Evolutionary conservation across 2,888 invertebrate species (phyloP), one percentile per base, ranked within the genome.

Genomic region (Metacarcinus magister): DNA sequence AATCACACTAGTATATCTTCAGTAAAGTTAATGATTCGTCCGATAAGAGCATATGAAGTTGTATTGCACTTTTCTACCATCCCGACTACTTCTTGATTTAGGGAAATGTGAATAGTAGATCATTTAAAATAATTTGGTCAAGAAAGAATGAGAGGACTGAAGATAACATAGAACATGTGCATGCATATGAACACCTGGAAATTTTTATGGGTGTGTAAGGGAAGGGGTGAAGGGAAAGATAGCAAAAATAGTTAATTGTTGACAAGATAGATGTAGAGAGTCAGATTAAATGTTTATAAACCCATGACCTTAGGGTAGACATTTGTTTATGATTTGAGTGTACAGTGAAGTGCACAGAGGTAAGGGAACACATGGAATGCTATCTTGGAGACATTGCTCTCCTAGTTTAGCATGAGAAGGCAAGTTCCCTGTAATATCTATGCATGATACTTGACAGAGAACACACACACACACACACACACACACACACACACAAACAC

Each of bases 361-460:
- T 16, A 39, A 87, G 87, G 87, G 87, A 87, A 87, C 87, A 87
- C 28, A 10, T 32, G 32, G 87, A 39, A 87, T 32, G 87, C 87
- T 39, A n/a, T 39, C 39, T 87, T 16, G 87, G 39, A 87, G 87
- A 39, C 16, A 39, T 19, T 87, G 87, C 16, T 39, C 39, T 39
- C 39, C 87, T 16, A 87, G 39, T 16, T 32, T 39, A 87, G 39
- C 87, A 87, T 87, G 87, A 39, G 39, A 87, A 87, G 87, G 87
- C 87, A 87, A 87, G 87, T 87, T 87, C 87, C 87, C 87, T 87
- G 87, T 87, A 39, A 87, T 32, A 75, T 75, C 75, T 75, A 75
- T 75, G 87, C 32, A 39, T 87, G 87, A 87, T 87, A 87, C 39
- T 87, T 87, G 75, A 75, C 28, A 28, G 7, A 75, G 75, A 75